Evolutionary conservation across 2,888 invertebrate genomes (phyloP), one percentile per base, ranked within the genome.

Genomic region (Pimpla rufipes): DNA sequence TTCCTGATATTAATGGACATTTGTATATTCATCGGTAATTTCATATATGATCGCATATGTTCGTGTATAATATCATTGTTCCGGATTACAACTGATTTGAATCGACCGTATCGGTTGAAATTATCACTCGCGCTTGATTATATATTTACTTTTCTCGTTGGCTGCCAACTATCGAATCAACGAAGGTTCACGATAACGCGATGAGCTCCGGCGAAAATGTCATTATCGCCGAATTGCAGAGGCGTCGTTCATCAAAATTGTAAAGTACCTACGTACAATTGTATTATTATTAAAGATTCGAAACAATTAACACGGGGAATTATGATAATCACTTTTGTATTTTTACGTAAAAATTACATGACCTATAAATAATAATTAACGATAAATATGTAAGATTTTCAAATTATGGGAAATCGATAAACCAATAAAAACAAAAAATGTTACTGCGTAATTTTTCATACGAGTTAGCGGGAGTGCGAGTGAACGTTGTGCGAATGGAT

Each of bases 281-380:
- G 67, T 83, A 77, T 83, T 45, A 78, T 79, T 78, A 83, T 80
- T 76, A 84, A 79, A 83, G 29, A 83, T 75, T 67, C 79, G 71
- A 83, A 86, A 85, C 85, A 85, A 86, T 85, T 84, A 83, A 84
- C 78, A 88, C 87, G 87, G 85, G 88, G 74, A 88, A 87, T 89
- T 89, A 89, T 70, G 89, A 90, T 90, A 89, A 90, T 90, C 90
- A 90, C 88, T 90, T 88, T 88, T 90, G 89, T 90, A 88, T 90
- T 88, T 88, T 90, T 86, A 86, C 87, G 87, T 87, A 86, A 87
- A 80, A 64, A 68, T 75, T 82, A 75, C 84, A 83, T 86, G 86
- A 87, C 85, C 85, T 87, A 87, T 83, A 68, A 75, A 85, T 81
- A 79, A 83, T 75, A 81, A 76, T 67, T 78, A 84, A 85, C 81